Evolutionary conservation across 2,797 vertebrate species (phyloP).

Genomic region (Hozukius guyotensis): DNA sequence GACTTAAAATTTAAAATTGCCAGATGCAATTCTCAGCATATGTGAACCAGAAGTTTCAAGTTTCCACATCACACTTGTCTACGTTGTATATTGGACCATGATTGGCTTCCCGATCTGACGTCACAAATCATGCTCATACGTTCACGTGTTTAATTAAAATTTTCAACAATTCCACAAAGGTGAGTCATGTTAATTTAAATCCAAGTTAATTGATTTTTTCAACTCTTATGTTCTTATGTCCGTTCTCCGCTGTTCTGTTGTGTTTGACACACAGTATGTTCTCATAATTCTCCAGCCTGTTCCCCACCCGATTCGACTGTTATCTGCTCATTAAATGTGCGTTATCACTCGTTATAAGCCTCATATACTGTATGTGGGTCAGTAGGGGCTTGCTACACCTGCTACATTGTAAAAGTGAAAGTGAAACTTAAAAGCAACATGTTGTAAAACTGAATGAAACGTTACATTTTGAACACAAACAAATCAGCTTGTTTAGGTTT

Average conservation of each 20-base stretch:
- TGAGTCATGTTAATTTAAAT: not conserved
- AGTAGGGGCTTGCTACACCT: no score
- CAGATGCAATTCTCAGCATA: not conserved
- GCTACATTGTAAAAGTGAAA: no score
- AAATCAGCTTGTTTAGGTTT: not conserved
- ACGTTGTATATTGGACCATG: not conserved
- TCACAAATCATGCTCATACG: not conserved
- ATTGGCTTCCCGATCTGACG: not conserved
- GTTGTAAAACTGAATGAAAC: not conserved
- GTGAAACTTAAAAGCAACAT: not conserved
- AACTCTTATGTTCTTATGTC: not conserved
- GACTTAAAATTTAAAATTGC: not conserved
- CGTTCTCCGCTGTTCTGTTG: not conserved
- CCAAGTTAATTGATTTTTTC: not conserved
- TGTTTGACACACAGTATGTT: constrained; percentile 36
- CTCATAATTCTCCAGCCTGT: constrained; percentile 9
- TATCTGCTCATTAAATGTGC: not conserved
- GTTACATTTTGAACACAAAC: no score
- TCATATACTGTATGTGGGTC: not conserved
- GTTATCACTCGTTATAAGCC: not conserved
- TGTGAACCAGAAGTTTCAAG: not conserved
- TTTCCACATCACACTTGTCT: constrained; percentile 3
- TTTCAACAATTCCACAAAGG: not conserved
- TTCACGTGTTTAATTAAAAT: not conserved
- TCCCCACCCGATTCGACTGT: not conserved